Percentiles rank a stretch among this genome's conserved stretches.
These are phyloP conservation scores for Albula glossodonta DNA, from an alignment of 2,113 vertebrate genomes.

Conservation along the genomic window DNA sequence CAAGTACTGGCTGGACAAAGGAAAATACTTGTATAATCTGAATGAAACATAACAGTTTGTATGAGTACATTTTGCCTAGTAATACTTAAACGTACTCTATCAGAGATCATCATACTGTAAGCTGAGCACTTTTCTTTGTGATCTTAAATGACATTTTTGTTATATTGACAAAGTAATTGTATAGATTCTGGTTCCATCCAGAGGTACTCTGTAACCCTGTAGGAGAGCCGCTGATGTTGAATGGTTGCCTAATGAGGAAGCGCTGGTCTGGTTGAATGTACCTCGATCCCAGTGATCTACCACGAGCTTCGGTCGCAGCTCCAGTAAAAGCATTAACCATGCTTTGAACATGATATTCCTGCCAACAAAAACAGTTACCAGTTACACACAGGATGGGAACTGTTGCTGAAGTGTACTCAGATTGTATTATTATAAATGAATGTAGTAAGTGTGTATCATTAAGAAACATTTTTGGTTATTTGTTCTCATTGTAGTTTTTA, in stretches of 20 bases:
- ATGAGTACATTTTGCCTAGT: too few species aligned
- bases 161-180: not conserved
- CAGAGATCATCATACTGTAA: not conserved
- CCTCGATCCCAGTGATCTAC: conserved; percentile 1
- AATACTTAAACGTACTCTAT: not conserved
- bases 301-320: not conserved
- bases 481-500: conserved; percentile 27
- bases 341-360: not conserved
- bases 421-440: conserved; percentile 2
- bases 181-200: not conserved
- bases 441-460: conserved; percentile 9
- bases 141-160: not conserved
- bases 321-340: not conserved
- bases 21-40: too few species aligned
- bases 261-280: not conserved
- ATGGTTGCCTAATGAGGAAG: not conserved
- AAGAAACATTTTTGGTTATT: conserved; percentile 17
- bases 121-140: not conserved
- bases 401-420: conserved; percentile 6
- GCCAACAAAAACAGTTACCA: not conserved
- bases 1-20: too few species aligned
- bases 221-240: not conserved
- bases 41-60: too few species aligned
- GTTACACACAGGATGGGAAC: conserved; percentile 17
- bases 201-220: not conserved